phyloP scores from a whole-genome alignment of 1,140 invertebrate genomes.

The Gryon sp. region DNA sequence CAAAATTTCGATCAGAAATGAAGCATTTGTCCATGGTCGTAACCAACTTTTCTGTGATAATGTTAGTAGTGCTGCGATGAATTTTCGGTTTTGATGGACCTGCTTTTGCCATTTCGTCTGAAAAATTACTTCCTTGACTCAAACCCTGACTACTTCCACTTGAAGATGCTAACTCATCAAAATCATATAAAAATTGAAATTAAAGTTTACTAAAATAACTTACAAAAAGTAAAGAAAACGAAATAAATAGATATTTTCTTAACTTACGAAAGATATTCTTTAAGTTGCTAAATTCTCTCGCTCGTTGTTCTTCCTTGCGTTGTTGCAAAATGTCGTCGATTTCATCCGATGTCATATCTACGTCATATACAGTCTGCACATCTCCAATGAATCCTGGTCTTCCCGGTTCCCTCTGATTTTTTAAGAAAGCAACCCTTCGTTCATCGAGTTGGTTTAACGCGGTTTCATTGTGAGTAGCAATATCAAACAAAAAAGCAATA shows the following conservation, averaged over 20 bases:
- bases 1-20: slow-evolving; percentile 51
- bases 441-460: not conserved
- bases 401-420: slow-evolving; percentile 5
- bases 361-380: slow-evolving; percentile 5
- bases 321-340: not conserved
- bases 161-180: not conserved
- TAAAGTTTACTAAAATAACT: not conserved
- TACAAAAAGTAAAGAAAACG: not conserved
- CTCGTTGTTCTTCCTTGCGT: not conserved
- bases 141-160: slow-evolving; percentile 7
- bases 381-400: slow-evolving; percentile 26
- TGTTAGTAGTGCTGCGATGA: slow-evolving; percentile 32
- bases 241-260: not conserved
- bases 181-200: slow-evolving; percentile 1
- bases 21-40: slow-evolving; percentile 51
- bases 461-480: slow-evolving; percentile 1
- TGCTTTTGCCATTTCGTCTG: not conserved
- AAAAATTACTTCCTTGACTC: slow-evolving; percentile 16
- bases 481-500: not conserved
- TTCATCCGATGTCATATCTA: slow-evolving; percentile 3
- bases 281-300: not conserved
- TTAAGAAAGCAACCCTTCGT: not conserved
- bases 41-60: slow-evolving; percentile 50
- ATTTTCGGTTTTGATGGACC: slow-evolving; percentile 42
- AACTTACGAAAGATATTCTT: not conserved